Base-by-base conservation (phyloP, 64 coral and sea anemone species). In the Astreopora myriophthalma region DNA sequence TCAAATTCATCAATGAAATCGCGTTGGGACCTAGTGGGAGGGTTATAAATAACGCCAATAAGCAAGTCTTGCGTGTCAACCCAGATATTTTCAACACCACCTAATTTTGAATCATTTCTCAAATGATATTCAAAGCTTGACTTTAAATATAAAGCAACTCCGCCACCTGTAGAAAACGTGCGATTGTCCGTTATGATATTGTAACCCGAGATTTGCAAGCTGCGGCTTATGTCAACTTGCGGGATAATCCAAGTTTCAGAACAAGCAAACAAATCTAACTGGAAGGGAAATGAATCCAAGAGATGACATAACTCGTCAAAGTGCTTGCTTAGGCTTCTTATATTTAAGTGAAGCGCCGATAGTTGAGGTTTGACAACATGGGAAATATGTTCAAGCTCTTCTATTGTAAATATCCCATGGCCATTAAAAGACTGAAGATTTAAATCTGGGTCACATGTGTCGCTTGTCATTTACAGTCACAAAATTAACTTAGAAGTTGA, bases 341-440 rank as follows among this genome's bases (percentile, higher is more conserved):
- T 36, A 74, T 91, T 84, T 26, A 92, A 6, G 23, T 83, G 88
- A 27, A 89, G 36, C n/a, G n/a, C n/a, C n/a, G n/a, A n/a, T n/a
- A n/a, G n/a, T 68, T 68, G 2, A 3, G 64, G 3, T 28, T 46
- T 46, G 40, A 46, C 40, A 46, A 46, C 40, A 46, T 46, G 40
- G 11, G 40, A 46, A 46, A 46, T 3, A 5, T 46, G 40, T 46
- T 46, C 10, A 46, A 46, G 40, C 40, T 46, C 69, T 72, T 33
- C 69, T 72, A 36, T 3, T 32, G 69, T 72, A 34, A 33, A 72
- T 72, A 72, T 72, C 7, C 60, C 60, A 1, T 0, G 60, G 60
- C 16, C 60, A 63, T 63, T 63, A 63, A 63, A 63, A 63, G 60
- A 63, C 60, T 63, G 60, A 63, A 63, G 60, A 46, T 46, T 46